Conservation (phyloP, 2,797 vertebrate species). For the Natrix natrix region DNA sequence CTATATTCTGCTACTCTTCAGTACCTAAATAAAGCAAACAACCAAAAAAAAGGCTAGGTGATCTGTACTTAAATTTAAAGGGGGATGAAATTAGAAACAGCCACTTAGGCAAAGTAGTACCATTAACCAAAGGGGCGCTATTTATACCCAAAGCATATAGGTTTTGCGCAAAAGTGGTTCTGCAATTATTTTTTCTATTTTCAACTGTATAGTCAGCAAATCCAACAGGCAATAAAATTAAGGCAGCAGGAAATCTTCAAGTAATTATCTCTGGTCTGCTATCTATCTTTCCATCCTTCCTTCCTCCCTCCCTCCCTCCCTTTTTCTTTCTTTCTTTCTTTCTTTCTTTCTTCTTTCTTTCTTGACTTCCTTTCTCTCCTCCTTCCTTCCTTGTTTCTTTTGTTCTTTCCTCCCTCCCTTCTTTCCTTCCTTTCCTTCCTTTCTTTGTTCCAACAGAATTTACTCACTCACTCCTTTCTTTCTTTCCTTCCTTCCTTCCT, state of each 20-base stretch:
- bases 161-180: neutral
- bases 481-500: neutral
- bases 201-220: neutral
- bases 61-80: slow-evolving; percentile 48
- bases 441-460: no score
- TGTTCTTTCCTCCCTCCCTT: no score
- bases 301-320: no score
- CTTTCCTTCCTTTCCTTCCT: no score
- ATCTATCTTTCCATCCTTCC: neutral
- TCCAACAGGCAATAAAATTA: neutral
- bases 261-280: neutral
- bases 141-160: slow-evolving; percentile 5
- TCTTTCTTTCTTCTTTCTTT: neutral
- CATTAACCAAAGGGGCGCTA: slow-evolving; percentile 1
- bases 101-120: slow-evolving; percentile 33
- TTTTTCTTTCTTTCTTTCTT: neutral
- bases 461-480: no score
- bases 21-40: slow-evolving; percentile 15
- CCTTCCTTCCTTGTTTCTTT: no score
- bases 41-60: slow-evolving; percentile 36
- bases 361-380: rapidly evolving
- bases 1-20: slow-evolving; percentile 13
- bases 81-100: slow-evolving; percentile 45
- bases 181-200: neutral
- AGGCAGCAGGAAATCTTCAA: neutral